Percentiles rank a stretch among this genome's conserved stretches.
These are phyloP conservation scores for Galendromus occidentalis DNA, from an alignment of 1,140 invertebrate species.

Conservation along the genomic window DNA sequence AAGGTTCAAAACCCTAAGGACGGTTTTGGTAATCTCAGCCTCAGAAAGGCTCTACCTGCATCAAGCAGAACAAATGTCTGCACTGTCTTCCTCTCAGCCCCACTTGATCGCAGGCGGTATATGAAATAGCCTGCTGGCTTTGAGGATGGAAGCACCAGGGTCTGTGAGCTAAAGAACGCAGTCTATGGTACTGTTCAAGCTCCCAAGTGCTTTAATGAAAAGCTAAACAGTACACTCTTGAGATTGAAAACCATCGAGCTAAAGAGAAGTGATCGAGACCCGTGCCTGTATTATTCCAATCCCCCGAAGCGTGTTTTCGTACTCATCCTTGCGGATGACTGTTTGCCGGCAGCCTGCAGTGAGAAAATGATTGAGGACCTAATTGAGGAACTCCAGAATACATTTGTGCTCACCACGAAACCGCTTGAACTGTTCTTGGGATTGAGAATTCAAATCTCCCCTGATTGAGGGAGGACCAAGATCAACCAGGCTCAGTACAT, in stretches of 20 bases:
- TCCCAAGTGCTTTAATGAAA: slow-evolving; percentile 10
- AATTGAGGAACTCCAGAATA: neutral
- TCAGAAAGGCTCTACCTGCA: slow-evolving; percentile 16
- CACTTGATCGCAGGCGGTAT: slow-evolving; percentile 27
- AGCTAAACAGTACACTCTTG: neutral
- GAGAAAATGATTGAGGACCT: neutral
- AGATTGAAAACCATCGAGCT: neutral
- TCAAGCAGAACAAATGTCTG: slow-evolving; percentile 24
- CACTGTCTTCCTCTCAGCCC: slow-evolving; percentile 26
- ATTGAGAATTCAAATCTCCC: neutral
- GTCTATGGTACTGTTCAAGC: slow-evolving; percentile 20
- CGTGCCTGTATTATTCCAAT: neutral
- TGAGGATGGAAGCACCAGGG: neutral
- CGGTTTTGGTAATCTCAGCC: neutral
- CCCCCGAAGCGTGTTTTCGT: neutral
- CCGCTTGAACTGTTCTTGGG: neutral
- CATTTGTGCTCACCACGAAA: neutral
- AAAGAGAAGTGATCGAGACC: neutral
- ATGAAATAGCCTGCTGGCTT: slow-evolving; percentile 24
- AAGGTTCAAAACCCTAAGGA: neutral
- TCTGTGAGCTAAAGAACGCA: slow-evolving; percentile 19
- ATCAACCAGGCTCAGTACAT: neutral
- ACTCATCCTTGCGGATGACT: neutral
- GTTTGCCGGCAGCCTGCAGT: neutral
- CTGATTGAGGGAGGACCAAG: neutral